These are phyloP conservation scores for Carollia perspicillata DNA, from an alignment of 2,113 vertebrate species.

Conservation along the genomic window DNA sequence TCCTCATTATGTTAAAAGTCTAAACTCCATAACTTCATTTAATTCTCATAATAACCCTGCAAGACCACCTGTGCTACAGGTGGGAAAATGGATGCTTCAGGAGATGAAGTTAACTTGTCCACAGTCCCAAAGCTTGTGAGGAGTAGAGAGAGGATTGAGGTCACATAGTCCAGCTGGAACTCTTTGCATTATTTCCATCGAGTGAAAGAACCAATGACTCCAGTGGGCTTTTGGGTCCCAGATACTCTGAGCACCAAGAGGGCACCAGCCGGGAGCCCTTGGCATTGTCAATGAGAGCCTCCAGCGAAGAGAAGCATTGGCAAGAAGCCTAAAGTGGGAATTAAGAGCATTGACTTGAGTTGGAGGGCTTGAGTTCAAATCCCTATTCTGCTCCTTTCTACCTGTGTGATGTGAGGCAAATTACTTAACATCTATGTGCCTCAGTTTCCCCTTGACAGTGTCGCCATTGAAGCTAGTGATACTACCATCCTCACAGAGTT, in stretches of 20 bases:
- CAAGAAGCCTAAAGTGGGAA: accelerated
- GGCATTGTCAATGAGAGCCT: neutral
- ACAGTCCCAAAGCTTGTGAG: neutral
- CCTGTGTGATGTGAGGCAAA: neutral
- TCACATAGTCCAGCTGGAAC: neutral
- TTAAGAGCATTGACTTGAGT: neutral
- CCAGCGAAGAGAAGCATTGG: neutral
- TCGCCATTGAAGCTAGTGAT: neutral
- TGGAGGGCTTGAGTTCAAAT: neutral
- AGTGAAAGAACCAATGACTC: neutral
- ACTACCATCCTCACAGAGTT: neutral
- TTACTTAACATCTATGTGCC: neutral
- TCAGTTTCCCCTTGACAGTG: neutral
- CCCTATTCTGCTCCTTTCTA: neutral
- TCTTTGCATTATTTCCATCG: neutral
- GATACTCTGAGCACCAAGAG: neutral
- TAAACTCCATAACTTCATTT: neutral
- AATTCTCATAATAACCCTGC: neutral
- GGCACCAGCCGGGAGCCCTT: neutral
- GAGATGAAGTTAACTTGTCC: neutral
- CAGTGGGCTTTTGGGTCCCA: neutral
- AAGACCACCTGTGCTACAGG: neutral
- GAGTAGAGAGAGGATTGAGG: neutral
- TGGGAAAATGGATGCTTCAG: neutral
- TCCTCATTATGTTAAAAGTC: neutral